Evolutionary conservation across 30 jellyfish, hydroid and myxozoan genomes (phyloP).

Genomic region (Hydractinia echinata): DNA sequence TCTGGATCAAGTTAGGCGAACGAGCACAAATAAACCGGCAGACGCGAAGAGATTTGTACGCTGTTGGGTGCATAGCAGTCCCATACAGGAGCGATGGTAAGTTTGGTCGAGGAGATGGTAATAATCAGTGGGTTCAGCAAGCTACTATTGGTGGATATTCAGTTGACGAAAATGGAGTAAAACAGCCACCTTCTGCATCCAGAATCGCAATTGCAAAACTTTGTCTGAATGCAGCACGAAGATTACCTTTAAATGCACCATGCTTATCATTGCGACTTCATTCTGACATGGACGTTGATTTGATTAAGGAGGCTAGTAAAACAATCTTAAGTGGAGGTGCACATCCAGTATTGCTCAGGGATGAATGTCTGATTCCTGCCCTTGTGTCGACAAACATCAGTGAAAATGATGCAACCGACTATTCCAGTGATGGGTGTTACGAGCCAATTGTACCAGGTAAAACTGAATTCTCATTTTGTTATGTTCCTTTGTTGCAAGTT

Average conservation of each 20-base stretch:
- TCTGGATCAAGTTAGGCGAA: slow-evolving; percentile 41
- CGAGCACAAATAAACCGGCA: slow-evolving; percentile 18
- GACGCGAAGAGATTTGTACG: slow-evolving; percentile 19
- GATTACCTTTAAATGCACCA: slow-evolving; percentile 35
- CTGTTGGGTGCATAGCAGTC: slow-evolving; percentile 32
- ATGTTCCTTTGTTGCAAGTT: slow-evolving; percentile 19
- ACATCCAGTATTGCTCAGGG: slow-evolving; percentile 27
- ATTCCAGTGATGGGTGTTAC: slow-evolving; percentile 29
- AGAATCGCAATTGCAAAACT: slow-evolving; percentile 15
- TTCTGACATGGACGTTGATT: background rate
- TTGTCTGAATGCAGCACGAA: slow-evolving; percentile 28
- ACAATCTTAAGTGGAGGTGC: slow-evolving; percentile 35
- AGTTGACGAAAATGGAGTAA: background rate
- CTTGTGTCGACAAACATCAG: background rate
- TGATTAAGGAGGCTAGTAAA: slow-evolving; percentile 16
- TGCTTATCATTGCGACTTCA: slow-evolving; percentile 29
- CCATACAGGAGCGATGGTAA: slow-evolving; percentile 31
- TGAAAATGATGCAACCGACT: slow-evolving; percentile 1
- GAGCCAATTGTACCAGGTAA: slow-evolving; percentile 35
- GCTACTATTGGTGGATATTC: slow-evolving; percentile 27
- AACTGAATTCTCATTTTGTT: slow-evolving; percentile 28
- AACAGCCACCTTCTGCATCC: background rate
- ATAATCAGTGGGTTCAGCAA: slow-evolving; percentile 41
- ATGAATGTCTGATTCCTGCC: slow-evolving; percentile 20
- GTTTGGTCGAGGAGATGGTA: slow-evolving; percentile 31